A percentile compares a stretch with the other conserved stretches of the same genome.
phyloP scores from a whole-genome alignment of 2,113 vertebrate genomes.

The Gobiocypris rarus region DNA sequence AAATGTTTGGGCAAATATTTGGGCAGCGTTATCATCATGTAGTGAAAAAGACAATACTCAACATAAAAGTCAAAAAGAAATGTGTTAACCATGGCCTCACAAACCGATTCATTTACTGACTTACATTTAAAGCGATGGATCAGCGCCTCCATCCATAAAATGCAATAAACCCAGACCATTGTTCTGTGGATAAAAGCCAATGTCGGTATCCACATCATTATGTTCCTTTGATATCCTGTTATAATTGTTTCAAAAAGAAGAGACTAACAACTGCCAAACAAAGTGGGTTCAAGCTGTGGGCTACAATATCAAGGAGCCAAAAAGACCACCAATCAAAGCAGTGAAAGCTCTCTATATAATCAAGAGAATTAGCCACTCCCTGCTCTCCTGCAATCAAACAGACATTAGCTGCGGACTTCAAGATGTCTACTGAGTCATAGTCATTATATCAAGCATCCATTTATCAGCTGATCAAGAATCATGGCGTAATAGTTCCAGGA shows the following conservation, averaged over 20 bases:
- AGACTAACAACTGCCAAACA: conserved; percentile 22
- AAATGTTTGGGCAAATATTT: conserved; percentile 48
- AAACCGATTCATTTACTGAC: conserved; percentile 77
- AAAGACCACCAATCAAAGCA: conserved; percentile 35
- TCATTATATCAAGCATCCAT: conserved; percentile 8
- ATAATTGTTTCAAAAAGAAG: conserved; percentile 62
- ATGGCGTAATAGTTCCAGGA: neutral
- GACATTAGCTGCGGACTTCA: neutral
- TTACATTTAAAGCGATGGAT: conserved; percentile 75
- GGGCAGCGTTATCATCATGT: neutral
- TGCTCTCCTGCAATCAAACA: conserved; percentile 5
- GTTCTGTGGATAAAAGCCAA: conserved; percentile 77
- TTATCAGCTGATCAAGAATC: neutral
- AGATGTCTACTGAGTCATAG: neutral
- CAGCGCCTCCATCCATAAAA: conserved; percentile 74
- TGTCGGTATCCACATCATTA: conserved; percentile 73
- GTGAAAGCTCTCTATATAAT: conserved; percentile 22
- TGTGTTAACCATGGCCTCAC: conserved; percentile 67
- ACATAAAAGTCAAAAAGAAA: conserved; percentile 65
- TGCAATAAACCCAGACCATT: conserved; percentile 74
- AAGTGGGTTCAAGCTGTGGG: conserved; percentile 56
- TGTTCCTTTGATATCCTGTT: conserved; percentile 71
- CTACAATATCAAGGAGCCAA: conserved; percentile 43
- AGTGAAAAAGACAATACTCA: conserved; percentile 41
- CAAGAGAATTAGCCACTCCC: conserved; percentile 23